Percentiles rank a stretch among this genome's conserved stretches.
phyloP scores from a whole-genome alignment of 2,797 vertebrate genomes.

The Cheirogaleus major region DNA sequence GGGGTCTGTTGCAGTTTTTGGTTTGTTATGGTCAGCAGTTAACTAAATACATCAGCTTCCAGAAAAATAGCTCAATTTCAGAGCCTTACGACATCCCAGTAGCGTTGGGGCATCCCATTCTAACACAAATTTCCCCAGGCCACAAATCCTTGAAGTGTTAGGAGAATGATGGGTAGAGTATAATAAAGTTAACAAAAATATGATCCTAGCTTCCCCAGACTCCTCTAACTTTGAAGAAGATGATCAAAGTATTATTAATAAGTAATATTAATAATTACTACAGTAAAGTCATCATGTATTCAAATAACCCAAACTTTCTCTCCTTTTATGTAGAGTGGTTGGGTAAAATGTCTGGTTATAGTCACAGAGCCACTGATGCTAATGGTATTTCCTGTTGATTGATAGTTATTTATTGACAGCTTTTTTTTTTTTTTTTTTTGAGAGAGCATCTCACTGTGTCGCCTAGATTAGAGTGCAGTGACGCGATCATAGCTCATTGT shows the following conservation, averaged over 20 bases:
- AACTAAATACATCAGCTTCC: not conserved
- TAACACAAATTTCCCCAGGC: not conserved
- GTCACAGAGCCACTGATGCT: not conserved
- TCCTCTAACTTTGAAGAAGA: conserved; percentile 8
- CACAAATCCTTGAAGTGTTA: not conserved
- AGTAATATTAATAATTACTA: not conserved
- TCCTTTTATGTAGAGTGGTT: not conserved
- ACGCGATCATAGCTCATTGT: not conserved
- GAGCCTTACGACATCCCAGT: not conserved
- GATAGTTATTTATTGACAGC: not conserved
- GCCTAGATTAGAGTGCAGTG: not conserved
- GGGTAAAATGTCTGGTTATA: not conserved
- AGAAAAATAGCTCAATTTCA: conserved; percentile 16
- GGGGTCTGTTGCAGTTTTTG: not conserved
- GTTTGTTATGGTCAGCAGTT: not conserved
- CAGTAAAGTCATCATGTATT: not conserved
- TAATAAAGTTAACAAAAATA: conserved; percentile 1
- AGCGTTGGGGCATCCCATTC: not conserved
- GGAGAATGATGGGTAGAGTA: not conserved
- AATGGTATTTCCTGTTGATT: not conserved
- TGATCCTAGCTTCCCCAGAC: not conserved
- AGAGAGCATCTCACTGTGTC: not conserved
- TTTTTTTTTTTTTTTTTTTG: not conserved
- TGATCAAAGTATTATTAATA: not conserved
- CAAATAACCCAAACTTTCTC: not conserved